phyloP scores from a whole-genome alignment of 2,113 vertebrate genomes.

The Nycticebus coucang region DNA sequence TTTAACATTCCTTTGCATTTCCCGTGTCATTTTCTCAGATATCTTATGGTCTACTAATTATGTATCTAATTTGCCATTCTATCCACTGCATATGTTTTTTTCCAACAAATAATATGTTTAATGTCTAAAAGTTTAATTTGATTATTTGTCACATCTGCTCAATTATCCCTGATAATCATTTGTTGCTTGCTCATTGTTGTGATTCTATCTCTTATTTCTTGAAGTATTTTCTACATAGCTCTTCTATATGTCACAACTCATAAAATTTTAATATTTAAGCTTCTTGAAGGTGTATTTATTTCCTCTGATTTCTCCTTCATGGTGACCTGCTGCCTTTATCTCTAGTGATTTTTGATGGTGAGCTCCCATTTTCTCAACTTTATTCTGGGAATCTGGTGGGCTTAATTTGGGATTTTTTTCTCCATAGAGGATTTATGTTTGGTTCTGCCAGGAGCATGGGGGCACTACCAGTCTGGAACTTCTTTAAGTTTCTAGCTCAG shows the following conservation, averaged over 20 bases:
- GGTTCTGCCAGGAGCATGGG: background rate
- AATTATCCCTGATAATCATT: background rate
- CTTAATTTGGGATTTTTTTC: background rate
- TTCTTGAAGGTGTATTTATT: background rate
- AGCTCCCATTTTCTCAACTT: background rate
- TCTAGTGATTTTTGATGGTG: background rate
- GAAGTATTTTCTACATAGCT: background rate
- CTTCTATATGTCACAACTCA: background rate
- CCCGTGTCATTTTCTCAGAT: background rate
- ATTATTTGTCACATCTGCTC: background rate
- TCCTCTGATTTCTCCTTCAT: background rate
- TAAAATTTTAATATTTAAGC: background rate
- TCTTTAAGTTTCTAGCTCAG: background rate
- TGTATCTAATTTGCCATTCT: background rate
- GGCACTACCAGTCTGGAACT: background rate
- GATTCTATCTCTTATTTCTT: background rate
- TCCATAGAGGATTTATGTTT: slow-evolving; percentile 9
- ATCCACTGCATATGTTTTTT: background rate
- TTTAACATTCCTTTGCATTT: slow-evolving; percentile 9
- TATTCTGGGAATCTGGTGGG: background rate
- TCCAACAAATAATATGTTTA: background rate
- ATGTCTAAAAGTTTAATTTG: background rate
- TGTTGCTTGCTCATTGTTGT: background rate
- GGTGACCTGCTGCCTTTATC: slow-evolving; percentile 7
- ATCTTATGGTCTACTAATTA: background rate